Conservation (phyloP, 2,113 vertebrate species). For the Onychostoma macrolepis region DNA sequence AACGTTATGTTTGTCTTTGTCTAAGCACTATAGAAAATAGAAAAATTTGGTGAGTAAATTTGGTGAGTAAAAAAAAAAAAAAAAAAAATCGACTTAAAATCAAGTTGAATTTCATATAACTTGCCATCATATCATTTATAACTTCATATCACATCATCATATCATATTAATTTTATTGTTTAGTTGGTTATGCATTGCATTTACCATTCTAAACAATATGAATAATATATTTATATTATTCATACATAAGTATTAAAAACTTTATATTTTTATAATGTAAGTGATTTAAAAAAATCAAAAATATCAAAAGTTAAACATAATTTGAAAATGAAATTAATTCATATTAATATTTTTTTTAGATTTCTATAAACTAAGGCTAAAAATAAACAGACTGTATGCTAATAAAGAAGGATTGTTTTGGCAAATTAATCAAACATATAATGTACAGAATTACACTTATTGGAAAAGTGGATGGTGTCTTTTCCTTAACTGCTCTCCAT, state of each 20-base stretch:
- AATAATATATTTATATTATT: neutral
- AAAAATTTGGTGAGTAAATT: no score
- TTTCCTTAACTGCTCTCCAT: conserved; percentile 11
- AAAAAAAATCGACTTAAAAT: neutral
- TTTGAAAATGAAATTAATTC: neutral
- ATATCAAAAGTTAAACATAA: no score
- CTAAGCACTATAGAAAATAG: neutral
- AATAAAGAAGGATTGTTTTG: neutral
- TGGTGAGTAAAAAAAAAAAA: no score
- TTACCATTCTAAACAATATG: neutral
- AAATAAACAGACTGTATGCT: neutral
- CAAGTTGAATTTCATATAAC: no score
- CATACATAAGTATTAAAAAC: neutral
- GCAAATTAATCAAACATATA: neutral
- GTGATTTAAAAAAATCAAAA: no score
- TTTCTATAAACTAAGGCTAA: neutral
- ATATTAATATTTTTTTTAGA: neutral
- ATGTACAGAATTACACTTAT: conserved; percentile 4
- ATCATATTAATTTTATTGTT: neutral
- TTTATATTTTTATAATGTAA: no score
- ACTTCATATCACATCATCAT: neutral
- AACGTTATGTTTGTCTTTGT: neutral
- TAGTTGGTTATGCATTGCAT: neutral
- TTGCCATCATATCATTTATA: no score
- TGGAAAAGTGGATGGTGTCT: neutral